Conservation (phyloP, 1,140 invertebrate species). For the Sipha flava region DNA sequence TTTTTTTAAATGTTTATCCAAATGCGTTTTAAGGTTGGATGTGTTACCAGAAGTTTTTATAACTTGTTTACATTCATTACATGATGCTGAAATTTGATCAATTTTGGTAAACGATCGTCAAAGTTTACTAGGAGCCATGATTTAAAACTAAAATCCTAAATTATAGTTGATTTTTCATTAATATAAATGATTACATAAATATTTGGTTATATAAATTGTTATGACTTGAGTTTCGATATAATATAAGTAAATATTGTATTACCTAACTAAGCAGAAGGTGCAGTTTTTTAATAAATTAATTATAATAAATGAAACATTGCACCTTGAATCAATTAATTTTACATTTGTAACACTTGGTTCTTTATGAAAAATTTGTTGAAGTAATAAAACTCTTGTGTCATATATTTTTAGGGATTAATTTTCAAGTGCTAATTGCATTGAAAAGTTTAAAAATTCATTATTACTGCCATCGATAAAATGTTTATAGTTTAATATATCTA, state of each 20-base stretch:
- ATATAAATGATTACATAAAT: background rate
- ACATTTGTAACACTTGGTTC: too few species aligned
- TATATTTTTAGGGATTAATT: too few species aligned
- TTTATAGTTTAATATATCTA: too few species aligned
- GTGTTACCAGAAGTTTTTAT: background rate
- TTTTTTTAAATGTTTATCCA: background rate
- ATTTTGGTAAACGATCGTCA: background rate
- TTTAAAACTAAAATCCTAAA: background rate
- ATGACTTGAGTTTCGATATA: background rate
- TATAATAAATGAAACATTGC: too few species aligned
- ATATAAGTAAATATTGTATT: background rate
- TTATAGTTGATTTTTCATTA: background rate
- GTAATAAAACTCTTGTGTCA: too few species aligned
- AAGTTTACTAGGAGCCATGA: background rate
- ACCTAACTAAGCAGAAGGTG: too few species aligned
- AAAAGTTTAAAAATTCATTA: too few species aligned
- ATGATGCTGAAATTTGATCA: background rate
- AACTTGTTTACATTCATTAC: background rate
- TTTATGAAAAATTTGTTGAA: too few species aligned
- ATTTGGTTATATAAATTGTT: background rate
- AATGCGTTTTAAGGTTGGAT: background rate
- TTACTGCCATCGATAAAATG: too few species aligned
- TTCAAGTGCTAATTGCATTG: too few species aligned
- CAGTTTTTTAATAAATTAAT: too few species aligned
- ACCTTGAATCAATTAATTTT: too few species aligned